These are phyloP conservation scores for Trachymyrmex septentrionalis DNA, from an alignment of 1,140 invertebrate species.

Conservation along the genomic window DNA sequence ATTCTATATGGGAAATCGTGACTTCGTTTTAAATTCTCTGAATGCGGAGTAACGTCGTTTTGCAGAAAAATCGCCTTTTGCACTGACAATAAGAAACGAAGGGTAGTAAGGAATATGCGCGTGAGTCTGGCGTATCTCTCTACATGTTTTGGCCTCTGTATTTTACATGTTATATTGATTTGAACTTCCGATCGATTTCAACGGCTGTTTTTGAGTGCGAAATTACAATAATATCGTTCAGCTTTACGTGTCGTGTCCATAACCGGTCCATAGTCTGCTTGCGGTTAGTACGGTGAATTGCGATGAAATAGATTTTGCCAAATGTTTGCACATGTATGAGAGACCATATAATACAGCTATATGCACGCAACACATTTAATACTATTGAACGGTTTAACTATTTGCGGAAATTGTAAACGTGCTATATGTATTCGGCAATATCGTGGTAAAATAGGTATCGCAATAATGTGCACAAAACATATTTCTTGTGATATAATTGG, in stretches of 20 bases:
- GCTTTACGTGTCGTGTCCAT: slow-evolving; percentile 32
- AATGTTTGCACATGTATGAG: slow-evolving; percentile 51
- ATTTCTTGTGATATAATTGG: slow-evolving; percentile 54
- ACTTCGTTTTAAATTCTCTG: slow-evolving; percentile 81
- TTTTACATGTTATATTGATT: slow-evolving; percentile 39
- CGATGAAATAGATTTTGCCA: slow-evolving; percentile 54
- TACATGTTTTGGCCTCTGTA: slow-evolving; percentile 15
- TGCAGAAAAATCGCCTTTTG: slow-evolving; percentile 80
- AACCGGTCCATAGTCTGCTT: neutral
- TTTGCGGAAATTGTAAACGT: slow-evolving; percentile 56
- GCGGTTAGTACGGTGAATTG: slow-evolving; percentile 33
- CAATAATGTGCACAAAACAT: slow-evolving; percentile 26
- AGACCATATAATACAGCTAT: slow-evolving; percentile 31
- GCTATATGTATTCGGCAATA: slow-evolving; percentile 22
- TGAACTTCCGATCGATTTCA: slow-evolving; percentile 50
- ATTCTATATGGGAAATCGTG: slow-evolving; percentile 78
- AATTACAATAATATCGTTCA: slow-evolving; percentile 57
- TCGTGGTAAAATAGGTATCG: slow-evolving; percentile 16
- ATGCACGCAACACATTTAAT: slow-evolving; percentile 33
- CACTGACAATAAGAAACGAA: slow-evolving; percentile 78
- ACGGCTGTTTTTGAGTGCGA: slow-evolving; percentile 31
- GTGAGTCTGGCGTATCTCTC: neutral
- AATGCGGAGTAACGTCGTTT: slow-evolving; percentile 79
- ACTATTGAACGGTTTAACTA: slow-evolving; percentile 56
- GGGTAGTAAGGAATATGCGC: slow-evolving; percentile 9